These are phyloP conservation scores for Psittacula cyanocephala DNA, from an alignment of 2,113 vertebrate genomes.

Conservation along the genomic window DNA sequence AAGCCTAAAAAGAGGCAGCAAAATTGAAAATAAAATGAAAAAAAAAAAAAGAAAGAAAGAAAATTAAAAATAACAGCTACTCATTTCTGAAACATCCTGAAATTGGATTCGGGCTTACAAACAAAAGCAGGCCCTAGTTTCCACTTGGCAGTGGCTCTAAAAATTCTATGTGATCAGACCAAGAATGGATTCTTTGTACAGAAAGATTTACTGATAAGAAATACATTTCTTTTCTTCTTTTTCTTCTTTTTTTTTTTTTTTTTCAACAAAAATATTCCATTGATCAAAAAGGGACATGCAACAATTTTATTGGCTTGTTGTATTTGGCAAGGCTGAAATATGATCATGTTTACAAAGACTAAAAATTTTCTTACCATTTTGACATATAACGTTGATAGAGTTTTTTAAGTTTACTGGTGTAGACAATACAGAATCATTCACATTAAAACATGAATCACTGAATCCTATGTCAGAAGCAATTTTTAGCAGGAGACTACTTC, in stretches of 20 bases:
- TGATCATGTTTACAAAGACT: neutral
- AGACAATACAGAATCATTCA: neutral
- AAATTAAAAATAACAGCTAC: neutral
- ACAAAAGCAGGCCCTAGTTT: neutral
- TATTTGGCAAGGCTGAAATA: neutral
- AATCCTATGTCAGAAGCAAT: neutral
- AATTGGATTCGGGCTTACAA: neutral
- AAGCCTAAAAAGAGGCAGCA: neutral
- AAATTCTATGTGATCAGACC: neutral
- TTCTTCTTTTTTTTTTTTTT: neutral
- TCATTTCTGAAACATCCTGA: neutral
- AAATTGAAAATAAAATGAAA: neutral
- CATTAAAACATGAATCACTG: neutral
- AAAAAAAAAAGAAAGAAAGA: no score
- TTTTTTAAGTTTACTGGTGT: neutral
- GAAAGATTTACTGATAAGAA: neutral
- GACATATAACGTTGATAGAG: fast-evolving
- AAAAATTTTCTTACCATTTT: neutral
- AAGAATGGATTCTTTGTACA: neutral
- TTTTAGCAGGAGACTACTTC: neutral
- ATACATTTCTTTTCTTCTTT: neutral
- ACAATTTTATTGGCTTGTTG: neutral
- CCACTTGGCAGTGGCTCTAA: neutral
- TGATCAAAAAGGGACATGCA: neutral
- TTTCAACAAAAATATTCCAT: neutral